Evolutionary conservation across 2,888 invertebrate species (phyloP).

Genomic region (Zygaena filipendulae): DNA sequence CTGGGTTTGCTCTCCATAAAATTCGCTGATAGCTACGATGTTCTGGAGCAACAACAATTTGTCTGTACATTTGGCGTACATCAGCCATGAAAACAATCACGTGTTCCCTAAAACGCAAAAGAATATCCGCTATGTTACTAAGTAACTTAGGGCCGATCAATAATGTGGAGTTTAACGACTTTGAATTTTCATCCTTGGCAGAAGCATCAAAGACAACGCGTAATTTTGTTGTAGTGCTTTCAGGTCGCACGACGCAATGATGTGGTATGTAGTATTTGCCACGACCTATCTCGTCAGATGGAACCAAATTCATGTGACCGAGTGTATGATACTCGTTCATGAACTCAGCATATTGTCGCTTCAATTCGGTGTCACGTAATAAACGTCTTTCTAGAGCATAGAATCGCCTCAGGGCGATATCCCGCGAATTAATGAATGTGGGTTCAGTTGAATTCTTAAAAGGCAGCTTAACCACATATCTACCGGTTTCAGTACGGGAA

Average conservation of each 20-base stretch:
- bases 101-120: slow-evolving; percentile 13
- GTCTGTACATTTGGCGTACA: slow-evolving; percentile 13
- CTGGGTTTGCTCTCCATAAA: slow-evolving; percentile 7
- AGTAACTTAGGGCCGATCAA: slow-evolving; percentile 11
- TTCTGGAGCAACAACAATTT: slow-evolving; percentile 7
- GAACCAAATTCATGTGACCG: slow-evolving; percentile 9
- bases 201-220: slow-evolving; percentile 13
- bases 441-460: slow-evolving; percentile 7
- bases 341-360: slow-evolving; percentile 9
- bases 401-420: slow-evolving; percentile 10
- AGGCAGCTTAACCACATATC: slow-evolving; percentile 8
- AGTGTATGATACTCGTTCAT: slow-evolving; percentile 9
- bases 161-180: slow-evolving; percentile 6
- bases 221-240: slow-evolving; percentile 9
- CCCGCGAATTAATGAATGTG: slow-evolving; percentile 5
- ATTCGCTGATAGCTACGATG: slow-evolving; percentile 12
- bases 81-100: slow-evolving; percentile 12
- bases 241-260: slow-evolving; percentile 8
- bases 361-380: slow-evolving; percentile 5
- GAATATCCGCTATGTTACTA: slow-evolving; percentile 10
- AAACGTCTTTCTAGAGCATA: slow-evolving; percentile 8
- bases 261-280: slow-evolving; percentile 10
- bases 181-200: slow-evolving; percentile 1
- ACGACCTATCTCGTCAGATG: neutral
- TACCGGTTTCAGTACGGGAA: slow-evolving; percentile 2